Percentiles rank a stretch among this genome's conserved stretches.
Evolutionary conservation across 2,888 invertebrate species (phyloP).

Genomic region (Scaeva pyrastri): DNA sequence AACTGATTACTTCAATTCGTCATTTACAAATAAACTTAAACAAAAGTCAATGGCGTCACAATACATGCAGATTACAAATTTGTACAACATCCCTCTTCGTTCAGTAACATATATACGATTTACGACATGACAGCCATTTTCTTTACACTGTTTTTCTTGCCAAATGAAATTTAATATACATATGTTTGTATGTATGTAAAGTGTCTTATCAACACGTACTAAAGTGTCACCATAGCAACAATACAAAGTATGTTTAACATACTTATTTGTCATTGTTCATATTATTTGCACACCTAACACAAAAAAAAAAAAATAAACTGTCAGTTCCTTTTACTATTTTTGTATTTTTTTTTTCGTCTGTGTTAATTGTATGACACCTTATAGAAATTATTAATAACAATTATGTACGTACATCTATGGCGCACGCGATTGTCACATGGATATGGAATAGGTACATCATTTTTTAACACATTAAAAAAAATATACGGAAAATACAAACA

Average conservation of each 20-base stretch:
- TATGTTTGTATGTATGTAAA: neutral
- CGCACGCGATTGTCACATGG: conserved; percentile 28
- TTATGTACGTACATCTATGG: conserved; percentile 11
- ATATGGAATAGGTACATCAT: neutral
- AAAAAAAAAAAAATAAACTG: neutral
- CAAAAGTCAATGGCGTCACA: neutral
- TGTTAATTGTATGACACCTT: conserved; percentile 5
- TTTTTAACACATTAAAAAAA: neutral
- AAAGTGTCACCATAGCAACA: conserved; percentile 20
- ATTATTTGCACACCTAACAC: neutral
- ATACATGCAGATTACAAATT: neutral
- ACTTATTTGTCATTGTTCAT: conserved; percentile 12
- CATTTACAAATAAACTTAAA: no score
- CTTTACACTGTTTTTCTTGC: neutral
- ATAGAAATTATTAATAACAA: conserved; percentile 45
- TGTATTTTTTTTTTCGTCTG: conserved; percentile 12
- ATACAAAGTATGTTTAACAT: no score
- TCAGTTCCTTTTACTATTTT: conserved; percentile 7
- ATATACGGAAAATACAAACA: conserved; percentile 12
- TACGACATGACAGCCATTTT: neutral
- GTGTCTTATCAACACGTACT: conserved; percentile 29
- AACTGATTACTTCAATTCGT: no score
- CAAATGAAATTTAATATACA: conserved; percentile 7
- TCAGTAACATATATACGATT: neutral
- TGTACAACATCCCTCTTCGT: neutral